phyloP scores from a whole-genome alignment of 2,797 vertebrate species.

The Hippoglossus hippoglossus region DNA sequence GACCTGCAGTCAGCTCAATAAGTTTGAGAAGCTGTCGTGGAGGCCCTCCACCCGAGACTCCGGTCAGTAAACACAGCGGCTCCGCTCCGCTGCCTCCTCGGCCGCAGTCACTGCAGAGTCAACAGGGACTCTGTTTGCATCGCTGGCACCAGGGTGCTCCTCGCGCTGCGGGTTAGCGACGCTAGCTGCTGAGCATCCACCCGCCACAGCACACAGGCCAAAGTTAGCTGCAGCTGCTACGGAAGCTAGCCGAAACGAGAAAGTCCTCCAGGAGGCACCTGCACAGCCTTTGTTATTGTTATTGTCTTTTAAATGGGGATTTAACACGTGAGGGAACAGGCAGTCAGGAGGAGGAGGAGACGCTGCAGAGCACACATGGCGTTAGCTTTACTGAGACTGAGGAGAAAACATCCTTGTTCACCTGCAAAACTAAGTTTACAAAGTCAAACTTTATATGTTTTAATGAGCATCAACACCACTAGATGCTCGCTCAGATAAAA shows the following conservation, averaged over 20 bases:
- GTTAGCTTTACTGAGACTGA: no score
- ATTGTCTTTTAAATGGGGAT: not conserved
- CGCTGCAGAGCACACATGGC: no score
- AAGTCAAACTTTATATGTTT: no score
- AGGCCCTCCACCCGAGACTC: constrained; percentile 86
- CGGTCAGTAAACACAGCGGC: constrained; percentile 85
- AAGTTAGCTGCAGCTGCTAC: constrained; percentile 62
- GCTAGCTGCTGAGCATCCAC: not conserved
- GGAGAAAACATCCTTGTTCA: no score
- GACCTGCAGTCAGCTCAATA: constrained; percentile 85
- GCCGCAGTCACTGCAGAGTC: not conserved
- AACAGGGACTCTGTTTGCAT: not conserved
- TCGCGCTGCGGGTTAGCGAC: not conserved
- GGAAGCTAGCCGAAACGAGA: constrained; percentile 48
- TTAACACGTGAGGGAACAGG: not conserved
- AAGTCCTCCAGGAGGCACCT: not conserved
- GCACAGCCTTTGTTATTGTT: not conserved
- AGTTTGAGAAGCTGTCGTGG: constrained; percentile 92
- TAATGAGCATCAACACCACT: no score
- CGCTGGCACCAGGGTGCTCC: not conserved
- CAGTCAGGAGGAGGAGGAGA: no score
- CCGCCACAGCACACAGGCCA: constrained; percentile 22
- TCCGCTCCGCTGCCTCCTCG: not conserved
- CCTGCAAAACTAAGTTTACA: no score
- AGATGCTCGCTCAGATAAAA: no score